Conservation (phyloP, 2,113 vertebrate species). For the mouse (Mus musculus) region DNA sequence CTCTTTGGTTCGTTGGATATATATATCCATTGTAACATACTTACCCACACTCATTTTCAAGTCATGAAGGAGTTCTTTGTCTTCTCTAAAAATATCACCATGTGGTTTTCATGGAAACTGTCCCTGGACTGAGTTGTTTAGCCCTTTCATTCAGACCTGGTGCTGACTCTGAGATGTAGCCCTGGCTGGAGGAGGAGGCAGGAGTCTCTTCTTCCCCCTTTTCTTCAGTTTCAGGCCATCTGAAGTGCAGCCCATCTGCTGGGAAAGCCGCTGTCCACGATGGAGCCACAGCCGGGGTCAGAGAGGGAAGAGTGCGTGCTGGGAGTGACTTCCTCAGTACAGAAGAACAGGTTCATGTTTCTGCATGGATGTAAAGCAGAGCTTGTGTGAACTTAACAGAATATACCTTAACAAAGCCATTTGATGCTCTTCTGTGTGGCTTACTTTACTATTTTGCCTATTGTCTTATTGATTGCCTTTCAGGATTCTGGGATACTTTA, state of each 20-base stretch:
- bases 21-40: neutral
- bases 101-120: neutral
- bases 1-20: neutral
- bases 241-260: neutral
- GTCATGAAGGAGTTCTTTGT: neutral
- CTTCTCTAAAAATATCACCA: neutral
- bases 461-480: constrained; percentile 18
- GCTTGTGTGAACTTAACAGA: neutral
- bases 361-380: neutral
- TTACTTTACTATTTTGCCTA: neutral
- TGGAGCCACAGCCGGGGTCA: neutral
- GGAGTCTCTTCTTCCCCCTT: too few relatives aligned
- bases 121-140: neutral
- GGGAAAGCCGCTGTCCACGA: neutral
- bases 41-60: neutral
- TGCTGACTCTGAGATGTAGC: neutral
- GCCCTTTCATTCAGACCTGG: neutral
- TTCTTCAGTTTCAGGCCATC: neutral
- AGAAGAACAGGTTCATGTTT: neutral
- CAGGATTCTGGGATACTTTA: constrained; percentile 38
- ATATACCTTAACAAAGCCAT: neutral
- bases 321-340: neutral
- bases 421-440: neutral
- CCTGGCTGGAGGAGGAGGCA: neutral
- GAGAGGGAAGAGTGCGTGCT: neutral